These are phyloP conservation scores for Gopherus evgoodei DNA, from an alignment of 2,113 vertebrate genomes.

Conservation along the genomic window DNA sequence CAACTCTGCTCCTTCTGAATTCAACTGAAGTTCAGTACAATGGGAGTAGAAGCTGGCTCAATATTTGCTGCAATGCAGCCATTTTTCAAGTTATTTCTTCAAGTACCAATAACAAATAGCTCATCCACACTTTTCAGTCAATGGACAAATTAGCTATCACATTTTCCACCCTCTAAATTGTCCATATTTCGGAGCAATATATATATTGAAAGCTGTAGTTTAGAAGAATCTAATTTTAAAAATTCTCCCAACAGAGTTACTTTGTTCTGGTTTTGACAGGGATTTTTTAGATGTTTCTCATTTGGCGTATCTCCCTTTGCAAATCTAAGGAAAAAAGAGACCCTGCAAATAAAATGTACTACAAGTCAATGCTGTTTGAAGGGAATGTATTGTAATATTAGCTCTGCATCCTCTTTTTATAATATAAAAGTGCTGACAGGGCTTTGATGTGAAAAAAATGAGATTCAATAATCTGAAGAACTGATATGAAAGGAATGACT, in stretches of 20 bases:
- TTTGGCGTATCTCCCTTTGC: constrained; percentile 21
- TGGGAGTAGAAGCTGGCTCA: not conserved
- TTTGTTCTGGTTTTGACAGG: constrained; percentile 12
- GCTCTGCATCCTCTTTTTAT: constrained; percentile 13
- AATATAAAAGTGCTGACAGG: constrained; percentile 21
- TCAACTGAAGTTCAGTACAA: not conserved
- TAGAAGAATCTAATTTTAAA: constrained; percentile 29
- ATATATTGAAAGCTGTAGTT: constrained; percentile 7
- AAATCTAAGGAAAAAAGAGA: constrained; percentile 33
- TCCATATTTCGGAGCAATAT: constrained; percentile 10
- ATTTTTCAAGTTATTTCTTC: constrained; percentile 18
- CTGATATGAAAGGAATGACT: constrained; percentile 38
- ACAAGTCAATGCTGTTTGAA: constrained; percentile 46
- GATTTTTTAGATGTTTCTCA: constrained; percentile 21
- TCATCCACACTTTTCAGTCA: not conserved
- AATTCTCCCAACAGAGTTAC: constrained; percentile 1
- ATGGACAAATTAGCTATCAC: not conserved
- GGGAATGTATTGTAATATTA: constrained; percentile 56
- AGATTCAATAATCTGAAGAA: constrained; percentile 45
- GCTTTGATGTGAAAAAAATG: constrained; percentile 57
- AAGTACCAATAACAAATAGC: constrained; percentile 8
- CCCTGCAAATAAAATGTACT: constrained; percentile 20
- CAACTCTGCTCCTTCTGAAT: not conserved
- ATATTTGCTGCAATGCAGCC: not conserved
- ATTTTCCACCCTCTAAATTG: not conserved